phyloP scores from a whole-genome alignment of 2,888 invertebrate species.

The Helleia helle region DNA sequence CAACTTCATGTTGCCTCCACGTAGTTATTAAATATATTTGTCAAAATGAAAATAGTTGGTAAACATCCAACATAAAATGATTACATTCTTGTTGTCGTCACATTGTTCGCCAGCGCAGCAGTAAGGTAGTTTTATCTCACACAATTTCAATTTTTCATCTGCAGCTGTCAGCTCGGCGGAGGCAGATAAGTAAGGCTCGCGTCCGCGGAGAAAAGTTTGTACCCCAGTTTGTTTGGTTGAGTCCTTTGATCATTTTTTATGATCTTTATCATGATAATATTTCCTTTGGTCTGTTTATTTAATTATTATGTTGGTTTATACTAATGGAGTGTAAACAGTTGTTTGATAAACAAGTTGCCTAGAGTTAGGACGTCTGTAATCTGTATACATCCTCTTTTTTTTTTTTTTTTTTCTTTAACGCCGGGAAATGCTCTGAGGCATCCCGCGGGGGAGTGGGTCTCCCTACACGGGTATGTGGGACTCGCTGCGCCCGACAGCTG shows the following conservation, averaged over 20 bases:
- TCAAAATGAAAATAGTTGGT: constrained; percentile 24
- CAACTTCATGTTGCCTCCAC: too few species aligned
- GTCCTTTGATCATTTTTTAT: constrained; percentile 65
- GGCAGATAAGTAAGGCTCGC: constrained; percentile 68
- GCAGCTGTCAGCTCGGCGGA: constrained; percentile 67
- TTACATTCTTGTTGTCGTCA: constrained; percentile 34
- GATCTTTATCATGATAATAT: constrained; percentile 9
- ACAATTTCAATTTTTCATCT: constrained; percentile 75
- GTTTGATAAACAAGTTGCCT: too few species aligned
- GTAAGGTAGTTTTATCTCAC: constrained; percentile 72
- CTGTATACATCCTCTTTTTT: too few species aligned
- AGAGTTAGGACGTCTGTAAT: too few species aligned
- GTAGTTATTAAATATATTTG: constrained; percentile 26
- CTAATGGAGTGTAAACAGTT: too few species aligned
- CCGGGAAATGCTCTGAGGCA: too few species aligned
- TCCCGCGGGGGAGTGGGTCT: too few species aligned
- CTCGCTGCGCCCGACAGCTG: too few species aligned
- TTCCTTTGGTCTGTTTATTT: constrained; percentile 3
- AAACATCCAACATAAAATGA: constrained; percentile 27
- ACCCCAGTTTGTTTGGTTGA: constrained; percentile 66
- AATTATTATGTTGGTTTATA: constrained; percentile 4
- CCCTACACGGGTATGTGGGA: too few species aligned
- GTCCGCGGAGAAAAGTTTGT: constrained; percentile 62
- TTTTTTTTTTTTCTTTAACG: too few species aligned
- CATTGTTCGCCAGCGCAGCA: constrained; percentile 60